Percentiles rank a stretch among this genome's conserved stretches.
Evolutionary conservation across 2,113 vertebrate species (phyloP).

Genomic region (Strix aluco): DNA sequence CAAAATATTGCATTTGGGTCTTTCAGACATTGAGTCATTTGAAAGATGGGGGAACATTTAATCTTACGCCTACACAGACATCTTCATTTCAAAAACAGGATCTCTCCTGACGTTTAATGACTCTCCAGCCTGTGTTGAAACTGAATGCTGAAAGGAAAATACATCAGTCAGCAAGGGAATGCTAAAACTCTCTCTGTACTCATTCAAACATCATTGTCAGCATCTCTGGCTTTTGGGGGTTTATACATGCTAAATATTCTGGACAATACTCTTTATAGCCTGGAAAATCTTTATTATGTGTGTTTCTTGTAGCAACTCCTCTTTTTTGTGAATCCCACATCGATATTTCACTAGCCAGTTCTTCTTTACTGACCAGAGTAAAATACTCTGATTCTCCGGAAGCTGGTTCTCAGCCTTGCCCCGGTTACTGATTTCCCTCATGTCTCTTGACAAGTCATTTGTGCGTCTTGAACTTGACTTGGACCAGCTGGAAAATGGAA

Average conservation of each 20-base stretch:
- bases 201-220: not conserved
- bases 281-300: not conserved
- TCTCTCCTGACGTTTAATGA: slow-evolving; percentile 31
- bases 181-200: slow-evolving; percentile 1
- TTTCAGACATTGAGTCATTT: slow-evolving; percentile 38
- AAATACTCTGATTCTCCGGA: not conserved
- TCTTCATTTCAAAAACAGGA: slow-evolving; percentile 44
- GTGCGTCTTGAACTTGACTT: not conserved
- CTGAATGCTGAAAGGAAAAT: slow-evolving; percentile 37
- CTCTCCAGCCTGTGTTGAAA: slow-evolving; percentile 49
- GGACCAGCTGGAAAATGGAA: not conserved
- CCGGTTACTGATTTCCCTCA: not conserved
- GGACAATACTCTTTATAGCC: not conserved
- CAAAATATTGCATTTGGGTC: slow-evolving; percentile 35
- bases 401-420: not conserved
- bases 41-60: slow-evolving; percentile 24
- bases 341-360: not conserved
- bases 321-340: not conserved
- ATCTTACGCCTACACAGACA: slow-evolving; percentile 36
- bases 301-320: not conserved
- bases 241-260: not conserved
- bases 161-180: slow-evolving; percentile 39
- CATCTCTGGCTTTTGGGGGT: not conserved
- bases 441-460: not conserved
- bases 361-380: not conserved